Evolutionary conservation across 2,797 vertebrate species (phyloP).

Genomic region (Avahi laniger): DNA sequence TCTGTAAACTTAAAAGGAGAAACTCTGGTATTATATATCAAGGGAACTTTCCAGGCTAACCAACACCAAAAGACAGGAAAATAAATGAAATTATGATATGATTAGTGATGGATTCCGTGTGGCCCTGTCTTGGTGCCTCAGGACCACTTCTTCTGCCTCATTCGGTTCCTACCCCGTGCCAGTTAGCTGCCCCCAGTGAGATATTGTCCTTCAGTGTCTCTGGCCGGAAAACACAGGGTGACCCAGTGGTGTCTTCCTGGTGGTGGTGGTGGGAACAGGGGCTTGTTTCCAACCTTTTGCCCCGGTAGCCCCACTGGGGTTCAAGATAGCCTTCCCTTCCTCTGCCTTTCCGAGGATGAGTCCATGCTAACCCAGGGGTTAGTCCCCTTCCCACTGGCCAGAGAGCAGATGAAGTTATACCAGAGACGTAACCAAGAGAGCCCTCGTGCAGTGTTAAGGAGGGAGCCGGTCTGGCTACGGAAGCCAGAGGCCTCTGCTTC

Average conservation of each 20-base stretch:
- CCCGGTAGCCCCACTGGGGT: background rate
- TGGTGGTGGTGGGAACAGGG: background rate
- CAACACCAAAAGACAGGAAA: background rate
- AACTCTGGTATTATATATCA: too few relatives aligned
- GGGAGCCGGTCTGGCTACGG: background rate
- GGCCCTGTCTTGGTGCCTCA: background rate
- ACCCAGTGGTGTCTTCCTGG: background rate
- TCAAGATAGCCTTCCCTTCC: accelerated
- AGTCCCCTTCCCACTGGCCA: background rate
- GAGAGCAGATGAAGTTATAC: accelerated
- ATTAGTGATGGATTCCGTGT: background rate
- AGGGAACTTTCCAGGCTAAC: background rate
- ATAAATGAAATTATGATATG: background rate
- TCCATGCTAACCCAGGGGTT: accelerated
- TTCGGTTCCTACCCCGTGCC: accelerated
- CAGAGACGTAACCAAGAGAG: accelerated
- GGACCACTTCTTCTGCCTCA: background rate
- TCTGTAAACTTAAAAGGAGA: background rate
- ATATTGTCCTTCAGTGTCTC: background rate
- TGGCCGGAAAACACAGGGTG: background rate
- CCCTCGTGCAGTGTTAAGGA: accelerated
- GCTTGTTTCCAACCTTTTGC: background rate
- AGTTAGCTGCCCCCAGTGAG: background rate
- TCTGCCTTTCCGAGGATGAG: background rate
- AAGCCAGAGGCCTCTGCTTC: background rate